Evolutionary conservation across 2,888 invertebrate genomes (phyloP), one percentile per base, ranked within the genome.

Genomic region (Melanchra persicariae): DNA sequence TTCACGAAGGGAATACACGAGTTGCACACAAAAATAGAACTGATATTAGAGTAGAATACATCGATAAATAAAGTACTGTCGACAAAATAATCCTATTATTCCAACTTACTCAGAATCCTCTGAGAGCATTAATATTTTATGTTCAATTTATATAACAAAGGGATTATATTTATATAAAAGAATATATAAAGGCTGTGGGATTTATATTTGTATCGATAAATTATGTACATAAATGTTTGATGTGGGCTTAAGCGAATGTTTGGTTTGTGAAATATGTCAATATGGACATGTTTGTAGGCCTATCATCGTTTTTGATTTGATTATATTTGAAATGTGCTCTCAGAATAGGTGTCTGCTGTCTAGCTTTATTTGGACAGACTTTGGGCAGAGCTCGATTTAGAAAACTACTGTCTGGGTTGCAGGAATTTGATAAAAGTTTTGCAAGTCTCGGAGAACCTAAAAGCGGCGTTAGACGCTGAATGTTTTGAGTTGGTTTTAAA

Each of bases 1-100:
- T 83, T 74, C 68, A 83, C 66, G 58, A 51, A 7, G 59, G n/a
- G 57, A 65, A 69, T n/a, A 66, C 30, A 69, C 61, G 43, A 49
- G 22, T 51, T 58, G 58, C 49, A 49, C n/a, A 80, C 73, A 45
- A 69, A 85, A 83, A 84, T 85, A 85, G 59, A 74, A 3, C 37
- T 55, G 49, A 66, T 76, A 76, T 58, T 59, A 40, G 40, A 73
- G 72, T 26, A 51, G 26, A 77, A 57, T n/a, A 62, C 55, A 70
- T 83, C 84, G 61, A 84, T 85, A 68, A 54, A 45, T 47, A 22
- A 69, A 61, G 72, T 80, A 75, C 70, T n/a, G 62, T 59, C 57
- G 30, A 59, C 52, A 30, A 70, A 62, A 79, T 79, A 74, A 82
- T 73, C 74, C 66, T 71, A 70, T 79, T 73, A 71, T 26, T 15